Evolutionary conservation across 2,888 invertebrate species (phyloP).

Genomic region (Latheticus oryzae): DNA sequence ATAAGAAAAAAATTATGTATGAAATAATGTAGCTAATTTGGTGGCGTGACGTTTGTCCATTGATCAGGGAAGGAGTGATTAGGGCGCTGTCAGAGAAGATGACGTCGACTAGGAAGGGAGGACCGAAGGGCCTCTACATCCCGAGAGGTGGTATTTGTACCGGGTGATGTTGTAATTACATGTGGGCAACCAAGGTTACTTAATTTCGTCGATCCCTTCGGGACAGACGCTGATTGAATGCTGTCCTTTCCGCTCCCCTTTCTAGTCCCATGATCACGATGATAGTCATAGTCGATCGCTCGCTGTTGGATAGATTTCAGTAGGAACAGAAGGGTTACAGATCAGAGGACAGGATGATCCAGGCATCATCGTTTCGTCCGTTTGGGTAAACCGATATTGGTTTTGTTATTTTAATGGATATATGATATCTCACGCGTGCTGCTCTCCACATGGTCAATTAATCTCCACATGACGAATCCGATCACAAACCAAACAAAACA

Average conservation of each 20-base stretch:
- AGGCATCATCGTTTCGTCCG: no score
- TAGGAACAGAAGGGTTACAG: slow-evolving; percentile 39
- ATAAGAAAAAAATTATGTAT: no score
- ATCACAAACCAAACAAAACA: slow-evolving; percentile 1
- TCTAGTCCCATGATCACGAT: slow-evolving; percentile 25
- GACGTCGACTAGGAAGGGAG: slow-evolving; percentile 34
- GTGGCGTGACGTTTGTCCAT: slow-evolving; percentile 36
- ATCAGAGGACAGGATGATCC: slow-evolving; percentile 28
- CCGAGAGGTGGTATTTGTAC: slow-evolving; percentile 55
- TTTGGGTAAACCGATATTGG: slow-evolving; percentile 43
- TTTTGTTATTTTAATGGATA: slow-evolving; percentile 46
- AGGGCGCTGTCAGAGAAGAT: slow-evolving; percentile 44
- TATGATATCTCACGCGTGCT: slow-evolving; percentile 42
- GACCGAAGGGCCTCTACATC: slow-evolving; percentile 40
- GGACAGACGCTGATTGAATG: slow-evolving; percentile 62
- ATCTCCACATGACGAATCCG: slow-evolving; percentile 26
- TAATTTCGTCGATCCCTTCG: slow-evolving; percentile 60
- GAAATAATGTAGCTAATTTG: slow-evolving; percentile 16
- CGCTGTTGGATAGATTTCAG: slow-evolving; percentile 21
- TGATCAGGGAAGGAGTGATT: slow-evolving; percentile 42
- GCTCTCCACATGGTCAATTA: slow-evolving; percentile 35
- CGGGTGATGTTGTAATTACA: slow-evolving; percentile 59
- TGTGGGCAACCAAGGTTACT: slow-evolving; percentile 61
- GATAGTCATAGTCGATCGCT: slow-evolving; percentile 33
- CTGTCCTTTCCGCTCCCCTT: slow-evolving; percentile 46